Evolutionary conservation across 1,140 invertebrate species (phyloP), one percentile per base, ranked within the genome.

Genomic region (Drosophila orena): DNA sequence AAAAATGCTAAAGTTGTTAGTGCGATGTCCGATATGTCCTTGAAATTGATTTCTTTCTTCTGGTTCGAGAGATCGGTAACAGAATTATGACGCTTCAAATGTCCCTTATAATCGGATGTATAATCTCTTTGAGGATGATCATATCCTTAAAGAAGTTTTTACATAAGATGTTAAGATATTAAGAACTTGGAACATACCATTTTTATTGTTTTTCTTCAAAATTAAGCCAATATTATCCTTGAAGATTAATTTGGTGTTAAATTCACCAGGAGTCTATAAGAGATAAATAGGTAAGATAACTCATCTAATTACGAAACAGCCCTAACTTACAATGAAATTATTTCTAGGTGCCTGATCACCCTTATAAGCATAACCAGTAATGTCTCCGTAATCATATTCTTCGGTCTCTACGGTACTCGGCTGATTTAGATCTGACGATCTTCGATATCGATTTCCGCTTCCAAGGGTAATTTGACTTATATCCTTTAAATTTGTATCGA

Each of bases 11-110:
- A 93, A 0, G 96, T 96, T 0, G 96, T 96, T 1, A 96, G 93
- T 0, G 96, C 96, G 44, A 96, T 95, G 62, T 97, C 96, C 40
- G 96, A 96, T 34, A 97, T 93, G 69, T 97, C 96, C 30, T 94
- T 94, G 10, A 96, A 84, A 1, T 94, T 94, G 12, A 96, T 88
- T 6, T 94, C 93, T 70, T 95, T 95, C 14, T 55, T 66, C 54
- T 72, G 71, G 6, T 70, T 84, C 7, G 62, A 20, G 12, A 56
- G 12, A 14, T 69, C 44, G 3, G 46, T 43, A 11, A 43, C 7
- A 30, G 22, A 11, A n/a, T 37, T 49, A 0, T 47, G 20, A 4
- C 15, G 15, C 24, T 79, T 64, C 1, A 22, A 24, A 44, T 40
- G n/a, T n/a, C 40, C 43, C 10, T 30, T 3, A 1, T 40, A 15